Conservation (phyloP, 2,888 invertebrate genomes). For the Lampropteryx suffumata region DNA sequence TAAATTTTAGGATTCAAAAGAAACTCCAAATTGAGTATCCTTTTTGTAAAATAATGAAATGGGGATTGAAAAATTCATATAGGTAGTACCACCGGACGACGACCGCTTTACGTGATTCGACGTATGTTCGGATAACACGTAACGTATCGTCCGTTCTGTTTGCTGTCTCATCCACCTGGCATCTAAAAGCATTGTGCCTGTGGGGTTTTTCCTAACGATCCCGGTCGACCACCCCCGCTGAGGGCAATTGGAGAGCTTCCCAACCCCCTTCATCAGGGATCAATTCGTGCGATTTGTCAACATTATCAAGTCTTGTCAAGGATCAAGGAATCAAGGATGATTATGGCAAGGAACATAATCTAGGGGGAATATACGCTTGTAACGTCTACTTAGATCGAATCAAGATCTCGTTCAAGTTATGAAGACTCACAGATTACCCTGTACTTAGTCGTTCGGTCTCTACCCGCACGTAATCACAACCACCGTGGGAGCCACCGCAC, state of each 20-base stretch:
- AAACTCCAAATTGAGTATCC: neutral
- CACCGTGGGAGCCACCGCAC: constrained; percentile 66
- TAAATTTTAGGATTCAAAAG: neutral
- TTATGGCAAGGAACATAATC: too few species aligned
- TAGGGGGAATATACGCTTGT: too few species aligned
- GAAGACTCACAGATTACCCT: constrained; percentile 27
- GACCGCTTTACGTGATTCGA: neutral
- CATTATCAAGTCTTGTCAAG: too few species aligned
- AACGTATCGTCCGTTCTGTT: constrained; percentile 1
- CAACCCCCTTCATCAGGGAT: neutral
- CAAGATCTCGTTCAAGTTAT: neutral
- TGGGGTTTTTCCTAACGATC: neutral
- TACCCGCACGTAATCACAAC: constrained; percentile 42
- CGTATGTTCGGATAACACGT: constrained; percentile 5
- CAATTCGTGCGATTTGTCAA: too few species aligned
- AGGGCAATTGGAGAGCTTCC: neutral
- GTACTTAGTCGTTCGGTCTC: constrained; percentile 38
- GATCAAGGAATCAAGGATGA: too few species aligned
- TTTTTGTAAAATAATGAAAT: neutral
- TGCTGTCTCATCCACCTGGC: constrained; percentile 7
- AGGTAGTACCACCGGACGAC: neutral
- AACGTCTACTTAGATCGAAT: neutral
- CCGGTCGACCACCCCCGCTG: neutral
- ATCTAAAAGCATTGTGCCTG: constrained; percentile 5
- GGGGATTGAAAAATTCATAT: neutral